These are phyloP conservation scores for Caenorhabditis drosophilae DNA, from an alignment of 2,888 invertebrate genomes.

Conservation along the genomic window DNA sequence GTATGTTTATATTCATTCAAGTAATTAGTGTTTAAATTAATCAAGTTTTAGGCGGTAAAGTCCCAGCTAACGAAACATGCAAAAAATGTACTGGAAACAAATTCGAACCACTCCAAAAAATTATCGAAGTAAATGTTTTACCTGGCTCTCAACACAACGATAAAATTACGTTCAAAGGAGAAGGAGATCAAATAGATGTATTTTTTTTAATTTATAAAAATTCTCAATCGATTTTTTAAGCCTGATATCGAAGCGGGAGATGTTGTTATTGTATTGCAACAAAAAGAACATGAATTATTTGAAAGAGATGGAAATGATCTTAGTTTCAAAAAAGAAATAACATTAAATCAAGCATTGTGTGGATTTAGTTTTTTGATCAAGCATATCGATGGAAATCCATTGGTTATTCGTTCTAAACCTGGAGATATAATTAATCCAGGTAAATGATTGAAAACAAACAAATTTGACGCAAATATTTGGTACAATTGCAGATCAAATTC, in stretches of 20 bases:
- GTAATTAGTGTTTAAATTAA: neutral
- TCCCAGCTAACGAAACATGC: slow-evolving; percentile 82
- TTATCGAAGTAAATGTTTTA: slow-evolving; percentile 82
- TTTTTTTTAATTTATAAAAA: slow-evolving; percentile 12
- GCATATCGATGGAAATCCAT: slow-evolving; percentile 85
- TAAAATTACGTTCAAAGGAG: slow-evolving; percentile 84
- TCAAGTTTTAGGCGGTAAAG: slow-evolving; percentile 40
- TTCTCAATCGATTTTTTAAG: slow-evolving; percentile 70
- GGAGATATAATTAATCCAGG: slow-evolving; percentile 86
- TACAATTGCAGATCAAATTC: slow-evolving; percentile 73
- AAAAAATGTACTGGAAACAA: slow-evolving; percentile 83
- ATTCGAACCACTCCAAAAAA: slow-evolving; percentile 82
- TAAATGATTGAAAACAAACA: slow-evolving; percentile 68
- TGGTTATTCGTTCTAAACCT: slow-evolving; percentile 80
- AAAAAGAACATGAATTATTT: slow-evolving; percentile 82
- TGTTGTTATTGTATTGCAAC: slow-evolving; percentile 84
- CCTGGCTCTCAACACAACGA: slow-evolving; percentile 87
- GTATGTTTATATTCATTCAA: slow-evolving; percentile 53
- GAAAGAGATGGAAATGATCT: slow-evolving; percentile 79
- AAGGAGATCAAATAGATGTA: slow-evolving; percentile 82
- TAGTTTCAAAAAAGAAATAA: slow-evolving; percentile 74
- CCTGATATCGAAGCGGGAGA: slow-evolving; percentile 86
- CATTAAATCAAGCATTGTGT: slow-evolving; percentile 86
- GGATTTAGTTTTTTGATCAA: slow-evolving; percentile 84
- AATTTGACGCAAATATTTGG: neutral